Percentiles rank a stretch among this genome's conserved stretches.
phyloP scores from a whole-genome alignment of 2,888 invertebrate genomes.

The Fragum sueziense region DNA sequence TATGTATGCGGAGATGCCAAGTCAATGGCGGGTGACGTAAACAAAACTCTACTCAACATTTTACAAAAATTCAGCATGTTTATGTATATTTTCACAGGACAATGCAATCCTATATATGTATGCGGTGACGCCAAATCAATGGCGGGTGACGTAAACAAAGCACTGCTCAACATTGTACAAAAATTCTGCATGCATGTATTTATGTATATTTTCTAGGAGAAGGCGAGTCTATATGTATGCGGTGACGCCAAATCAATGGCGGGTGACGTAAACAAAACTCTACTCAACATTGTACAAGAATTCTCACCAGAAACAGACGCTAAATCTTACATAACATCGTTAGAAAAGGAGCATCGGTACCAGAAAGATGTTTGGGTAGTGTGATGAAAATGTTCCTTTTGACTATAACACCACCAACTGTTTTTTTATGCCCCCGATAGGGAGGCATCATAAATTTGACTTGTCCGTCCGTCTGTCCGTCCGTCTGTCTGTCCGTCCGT shows the following conservation, averaged over 20 bases:
- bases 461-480: no score
- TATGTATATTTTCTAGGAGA: neutral
- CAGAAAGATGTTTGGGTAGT: conserved; percentile 91
- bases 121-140: conserved; percentile 91
- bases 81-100: neutral
- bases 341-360: conserved; percentile 87
- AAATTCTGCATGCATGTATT: no score
- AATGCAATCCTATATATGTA: conserved; percentile 62
- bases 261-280: conserved; percentile 90
- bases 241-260: conserved; percentile 96
- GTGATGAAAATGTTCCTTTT: no score
- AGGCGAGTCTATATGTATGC: conserved; percentile 67
- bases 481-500: no score
- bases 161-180: conserved; percentile 86
- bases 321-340: conserved; percentile 84
- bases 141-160: conserved; percentile 93
- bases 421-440: no score
- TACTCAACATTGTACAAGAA: conserved; percentile 84
- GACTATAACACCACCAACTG: no score
- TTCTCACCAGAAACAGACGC: conserved; percentile 85
- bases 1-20: conserved; percentile 87
- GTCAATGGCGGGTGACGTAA: conserved; percentile 95
- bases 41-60: conserved; percentile 87
- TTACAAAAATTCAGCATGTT: conserved; percentile 83
- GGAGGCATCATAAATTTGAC: no score